Evolutionary conservation across 2,797 vertebrate species (phyloP), one percentile per base, ranked within the genome.

Genomic region (Rhabdomys pumilio): DNA sequence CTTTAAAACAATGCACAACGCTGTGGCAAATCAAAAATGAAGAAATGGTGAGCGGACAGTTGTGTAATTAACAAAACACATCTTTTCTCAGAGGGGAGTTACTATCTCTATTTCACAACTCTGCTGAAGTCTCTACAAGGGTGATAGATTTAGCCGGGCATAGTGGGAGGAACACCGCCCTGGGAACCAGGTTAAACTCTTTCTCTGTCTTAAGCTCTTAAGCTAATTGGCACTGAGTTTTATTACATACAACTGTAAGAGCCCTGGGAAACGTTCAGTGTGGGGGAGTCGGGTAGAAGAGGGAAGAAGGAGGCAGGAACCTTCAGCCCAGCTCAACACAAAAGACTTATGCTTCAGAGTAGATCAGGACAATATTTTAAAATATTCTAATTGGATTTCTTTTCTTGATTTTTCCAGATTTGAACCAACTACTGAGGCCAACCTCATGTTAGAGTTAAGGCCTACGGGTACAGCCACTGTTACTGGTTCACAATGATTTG

Each of bases 31-130:
- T 41, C 4, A 93, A 69, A 93, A 83, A 83, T 34, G 50, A n/a
- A 91, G 63, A 84, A 89, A 80, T 55, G 57, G 44, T 26, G 79
- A 80, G 53, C 53, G 17, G 76, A 67, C 2, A 26, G 44, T 94
- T 97, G 92, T 90, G 69, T 50, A 94, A 94, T 93, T 79, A 80
- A 15, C 50, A 83, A 76, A 82, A 65, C 24, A 88, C 47, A 31
- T 88, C 29, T 95, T 92, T 90, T 91, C 83, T 94, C 38, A 11
- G 69, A 83, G 53, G 41, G 63, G 38, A 92, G 75, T 61, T 73
- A 73, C 29, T 67, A 11, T 91, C 53, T 88, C 3, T 17, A 38
- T 94, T 97, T 50, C 67, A 53, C 53, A 94, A 92, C 57, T 96
- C 50, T 79, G 38, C 82, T 12, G 31, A 85, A 75, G 67, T 95